These are phyloP conservation scores for Loris lydekkerianus DNA, from an alignment of 2,797 vertebrate species.

Conservation along the genomic window DNA sequence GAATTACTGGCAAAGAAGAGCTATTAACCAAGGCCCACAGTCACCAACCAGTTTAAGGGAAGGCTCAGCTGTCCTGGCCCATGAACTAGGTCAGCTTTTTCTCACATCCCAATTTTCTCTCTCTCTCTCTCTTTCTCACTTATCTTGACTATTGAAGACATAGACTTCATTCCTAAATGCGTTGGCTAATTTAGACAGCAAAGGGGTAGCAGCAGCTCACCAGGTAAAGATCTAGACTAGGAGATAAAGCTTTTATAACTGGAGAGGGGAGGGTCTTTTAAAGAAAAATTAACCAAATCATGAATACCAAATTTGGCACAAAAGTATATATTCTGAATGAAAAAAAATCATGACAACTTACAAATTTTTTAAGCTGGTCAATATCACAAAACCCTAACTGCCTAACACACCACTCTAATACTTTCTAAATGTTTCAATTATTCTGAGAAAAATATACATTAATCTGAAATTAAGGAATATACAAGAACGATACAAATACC, in stretches of 20 bases:
- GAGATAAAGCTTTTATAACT: background rate
- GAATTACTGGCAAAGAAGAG: constrained; percentile 2
- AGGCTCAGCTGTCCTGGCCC: background rate
- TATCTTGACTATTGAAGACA: background rate
- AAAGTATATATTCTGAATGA: constrained; percentile 38
- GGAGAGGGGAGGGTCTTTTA: background rate
- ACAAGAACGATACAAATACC: constrained; percentile 29
- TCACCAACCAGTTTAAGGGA: background rate
- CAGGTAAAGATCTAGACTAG: background rate
- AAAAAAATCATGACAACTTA: constrained; percentile 46
- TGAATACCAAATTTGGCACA: background rate
- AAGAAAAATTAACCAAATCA: background rate
- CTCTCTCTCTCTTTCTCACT: background rate
- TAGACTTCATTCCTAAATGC: background rate
- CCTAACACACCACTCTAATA: background rate
- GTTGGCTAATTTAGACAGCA: background rate
- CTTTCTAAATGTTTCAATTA: constrained; percentile 37
- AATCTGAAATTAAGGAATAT: constrained; percentile 47
- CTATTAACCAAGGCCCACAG: background rate
- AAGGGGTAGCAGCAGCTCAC: background rate
- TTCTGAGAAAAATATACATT: constrained; percentile 60
- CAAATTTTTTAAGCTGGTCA: background rate
- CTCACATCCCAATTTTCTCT: background rate
- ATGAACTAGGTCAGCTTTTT: background rate
- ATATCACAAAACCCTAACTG: background rate